A percentile compares a stretch with the other conserved stretches of the same genome.
Evolutionary conservation across 2,113 vertebrate species (phyloP).

Genomic region (Paramormyrops kingsleyae): DNA sequence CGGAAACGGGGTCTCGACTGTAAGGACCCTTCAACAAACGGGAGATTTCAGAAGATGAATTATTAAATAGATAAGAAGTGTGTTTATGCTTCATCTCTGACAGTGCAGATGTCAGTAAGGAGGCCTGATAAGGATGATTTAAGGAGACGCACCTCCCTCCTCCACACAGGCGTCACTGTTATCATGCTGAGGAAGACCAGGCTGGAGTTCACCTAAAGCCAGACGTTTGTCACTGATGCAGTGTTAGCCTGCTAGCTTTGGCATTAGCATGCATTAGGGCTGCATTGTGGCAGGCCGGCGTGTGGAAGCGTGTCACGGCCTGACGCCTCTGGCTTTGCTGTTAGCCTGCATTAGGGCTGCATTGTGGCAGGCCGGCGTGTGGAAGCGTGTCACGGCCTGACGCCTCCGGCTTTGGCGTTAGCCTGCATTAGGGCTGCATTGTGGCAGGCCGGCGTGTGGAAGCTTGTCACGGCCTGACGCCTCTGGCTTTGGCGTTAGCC

Average conservation of each 20-base stretch:
- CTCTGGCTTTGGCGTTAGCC: background rate
- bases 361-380: too few relatives aligned
- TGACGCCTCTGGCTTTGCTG: background rate
- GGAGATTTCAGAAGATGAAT: slow-evolving; percentile 57
- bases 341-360: too few relatives aligned
- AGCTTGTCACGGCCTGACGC: background rate
- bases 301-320: background rate
- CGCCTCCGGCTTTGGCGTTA: too few relatives aligned
- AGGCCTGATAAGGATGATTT: slow-evolving; percentile 86
- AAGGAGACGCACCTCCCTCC: background rate
- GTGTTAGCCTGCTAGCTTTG: too few relatives aligned
- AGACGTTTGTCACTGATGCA: background rate
- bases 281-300: background rate
- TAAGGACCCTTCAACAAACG: slow-evolving; percentile 45
- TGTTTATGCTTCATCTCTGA: slow-evolving; percentile 77
- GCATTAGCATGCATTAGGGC: background rate
- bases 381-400: too few relatives aligned
- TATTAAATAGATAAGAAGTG: slow-evolving; percentile 85
- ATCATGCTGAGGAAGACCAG: background rate
- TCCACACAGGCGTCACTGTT: background rate
- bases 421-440: background rate
- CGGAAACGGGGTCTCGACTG: background rate
- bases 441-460: background rate
- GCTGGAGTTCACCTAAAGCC: background rate
- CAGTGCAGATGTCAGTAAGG: slow-evolving; percentile 81